These are phyloP conservation scores for Tautogolabrus adspersus DNA, from an alignment of 2,113 vertebrate species.

Conservation along the genomic window DNA sequence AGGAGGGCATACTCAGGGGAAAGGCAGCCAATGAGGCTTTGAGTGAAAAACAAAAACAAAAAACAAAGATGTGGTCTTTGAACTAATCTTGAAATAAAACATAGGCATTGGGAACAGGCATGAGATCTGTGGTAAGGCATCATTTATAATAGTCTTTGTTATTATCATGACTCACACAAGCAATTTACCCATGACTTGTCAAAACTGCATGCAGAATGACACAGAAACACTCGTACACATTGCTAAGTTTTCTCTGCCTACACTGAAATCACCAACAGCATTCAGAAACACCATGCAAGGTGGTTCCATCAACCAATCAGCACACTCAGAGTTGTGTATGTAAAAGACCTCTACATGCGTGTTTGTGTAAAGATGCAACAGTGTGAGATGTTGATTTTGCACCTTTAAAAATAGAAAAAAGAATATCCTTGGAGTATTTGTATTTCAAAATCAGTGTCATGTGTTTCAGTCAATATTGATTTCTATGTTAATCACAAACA, in stretches of 20 bases:
- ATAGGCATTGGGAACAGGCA: conserved; percentile 44
- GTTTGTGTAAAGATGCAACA: not conserved
- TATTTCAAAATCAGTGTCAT: conserved; percentile 2
- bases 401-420: not conserved
- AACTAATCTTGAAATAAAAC: conserved; percentile 40
- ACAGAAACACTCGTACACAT: conserved; percentile 20
- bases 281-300: not conserved
- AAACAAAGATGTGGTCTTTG: conserved; percentile 32
- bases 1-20: conserved; percentile 14
- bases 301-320: not conserved
- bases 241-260: conserved; percentile 3
- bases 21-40: conserved; percentile 5
- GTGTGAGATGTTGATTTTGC: not conserved
- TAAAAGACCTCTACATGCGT: not conserved
- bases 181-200: not conserved
- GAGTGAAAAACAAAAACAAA: conserved; percentile 26
- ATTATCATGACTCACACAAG: conserved; percentile 4
- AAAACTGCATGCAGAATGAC: conserved; percentile 21
- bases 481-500: conserved; percentile 30
- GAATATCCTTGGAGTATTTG: not conserved
- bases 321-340: conserved; percentile 1
- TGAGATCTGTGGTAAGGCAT: conserved; percentile 56
- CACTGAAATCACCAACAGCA: conserved; percentile 4
- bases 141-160: conserved; percentile 9
- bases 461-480: conserved; percentile 15